Evolutionary conservation across 2,113 vertebrate species (phyloP), one percentile per base, ranked within the genome.

Genomic region (Salvator merianae): DNA sequence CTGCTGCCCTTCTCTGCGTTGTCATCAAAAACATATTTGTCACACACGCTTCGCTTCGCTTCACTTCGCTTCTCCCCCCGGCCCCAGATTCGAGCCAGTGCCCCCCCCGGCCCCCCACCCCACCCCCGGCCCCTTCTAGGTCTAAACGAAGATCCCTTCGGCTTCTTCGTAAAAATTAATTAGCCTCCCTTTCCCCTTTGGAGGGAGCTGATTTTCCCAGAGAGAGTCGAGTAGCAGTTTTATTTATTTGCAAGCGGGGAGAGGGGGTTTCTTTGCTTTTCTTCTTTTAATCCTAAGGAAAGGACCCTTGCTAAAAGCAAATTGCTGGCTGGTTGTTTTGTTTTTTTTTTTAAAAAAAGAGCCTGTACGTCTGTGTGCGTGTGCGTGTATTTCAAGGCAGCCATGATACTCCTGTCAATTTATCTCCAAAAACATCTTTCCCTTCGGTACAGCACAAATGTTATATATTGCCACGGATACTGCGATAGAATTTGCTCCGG

Each of bases 151-250:
- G 7, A 55, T 50, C 18, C 38, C 66, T 53, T 82, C 38, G 40
- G 68, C 75, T 38, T 65, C 79, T 65, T 72, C 16, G 62, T 72
- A 72, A 77, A 85, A 86, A 82, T 86, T 65, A 82, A 85, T 79
- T 79, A 85, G 83, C 38, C 13, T 40, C 55, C 22, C 83, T 77
- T 68, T 16, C 75, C 82, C 66, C 66, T 71, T 84, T 34, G 53
- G 75, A 84, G 65, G 34, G 24, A 77, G 63, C 65, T 4, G 53
- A 18, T 73, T 79, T 63, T 82, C 81, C 81, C 55, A 47, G 55
- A 12, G 70, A 82, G 66, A 38, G n/a, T 38, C 34, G 32, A 36
- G 50, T 2, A 47, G 38, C 40, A 20, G 30, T 71, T 84, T 62
- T 71, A 77, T 78, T 78, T 63, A 84, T 82, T 77, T 72, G 65